Conservation (phyloP, 2,797 vertebrate genomes). For the Brachymystax lenok region DNA sequence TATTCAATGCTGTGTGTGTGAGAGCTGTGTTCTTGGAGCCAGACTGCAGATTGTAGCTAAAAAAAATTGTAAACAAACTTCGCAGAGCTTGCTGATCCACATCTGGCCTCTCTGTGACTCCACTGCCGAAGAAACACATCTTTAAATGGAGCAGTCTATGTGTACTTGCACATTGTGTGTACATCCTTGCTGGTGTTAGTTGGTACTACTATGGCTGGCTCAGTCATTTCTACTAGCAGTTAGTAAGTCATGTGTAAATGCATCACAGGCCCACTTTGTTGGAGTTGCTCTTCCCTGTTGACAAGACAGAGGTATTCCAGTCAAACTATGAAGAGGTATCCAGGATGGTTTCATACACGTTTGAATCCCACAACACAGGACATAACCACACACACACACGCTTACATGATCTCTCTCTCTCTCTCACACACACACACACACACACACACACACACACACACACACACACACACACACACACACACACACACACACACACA, state of each 20-base stretch:
- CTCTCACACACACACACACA: neutral
- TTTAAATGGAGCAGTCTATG: neutral
- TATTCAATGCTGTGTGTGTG: neutral
- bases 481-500: neutral
- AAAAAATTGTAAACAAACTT: neutral
- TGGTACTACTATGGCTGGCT: neutral
- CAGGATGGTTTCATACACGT: neutral
- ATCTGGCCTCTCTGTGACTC: neutral
- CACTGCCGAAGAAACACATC: neutral
- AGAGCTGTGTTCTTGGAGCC: conserved; percentile 1
- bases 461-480: neutral
- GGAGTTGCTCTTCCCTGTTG: neutral
- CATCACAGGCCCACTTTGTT: neutral
- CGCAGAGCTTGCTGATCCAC: neutral
- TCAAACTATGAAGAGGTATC: neutral
- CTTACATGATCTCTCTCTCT: neutral
- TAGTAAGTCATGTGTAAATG: neutral
- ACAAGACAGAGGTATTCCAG: neutral
- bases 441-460: conserved; percentile 14
- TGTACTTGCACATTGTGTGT: neutral
- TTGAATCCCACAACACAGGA: neutral
- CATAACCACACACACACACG: neutral
- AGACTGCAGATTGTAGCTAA: neutral
- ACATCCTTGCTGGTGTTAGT: neutral
- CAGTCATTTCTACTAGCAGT: neutral